These are phyloP conservation scores for Phylloscopus trochilus DNA, from an alignment of 2,113 vertebrate species.

Conservation along the genomic window DNA sequence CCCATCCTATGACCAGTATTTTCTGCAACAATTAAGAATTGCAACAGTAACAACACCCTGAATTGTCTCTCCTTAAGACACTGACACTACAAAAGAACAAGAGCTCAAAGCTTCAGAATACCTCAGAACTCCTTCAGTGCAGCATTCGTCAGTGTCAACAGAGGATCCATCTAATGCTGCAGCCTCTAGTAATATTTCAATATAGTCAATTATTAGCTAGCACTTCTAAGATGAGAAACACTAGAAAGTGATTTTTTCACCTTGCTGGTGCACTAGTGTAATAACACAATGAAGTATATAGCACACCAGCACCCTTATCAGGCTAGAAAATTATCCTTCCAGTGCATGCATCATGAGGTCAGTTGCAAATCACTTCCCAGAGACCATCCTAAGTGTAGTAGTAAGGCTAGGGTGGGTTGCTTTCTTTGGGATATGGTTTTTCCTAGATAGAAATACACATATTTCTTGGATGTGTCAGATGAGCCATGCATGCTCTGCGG, in stretches of 20 bases:
- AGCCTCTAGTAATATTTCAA: neutral
- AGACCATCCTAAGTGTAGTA: neutral
- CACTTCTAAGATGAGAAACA: neutral
- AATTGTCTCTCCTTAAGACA: neutral
- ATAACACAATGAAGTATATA: neutral
- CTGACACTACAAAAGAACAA: neutral
- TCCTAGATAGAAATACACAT: neutral
- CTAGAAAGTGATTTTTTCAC: neutral
- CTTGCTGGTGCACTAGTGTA: neutral
- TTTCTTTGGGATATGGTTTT: neutral
- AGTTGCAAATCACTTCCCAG: neutral
- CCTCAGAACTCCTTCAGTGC: neutral
- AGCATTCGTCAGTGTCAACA: neutral
- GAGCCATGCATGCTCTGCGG: neutral
- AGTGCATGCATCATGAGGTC: neutral
- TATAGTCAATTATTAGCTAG: neutral
- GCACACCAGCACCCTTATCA: neutral
- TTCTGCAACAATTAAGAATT: neutral
- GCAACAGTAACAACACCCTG: neutral
- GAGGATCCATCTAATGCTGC: neutral
- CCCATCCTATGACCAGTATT: neutral
- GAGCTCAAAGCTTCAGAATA: neutral
- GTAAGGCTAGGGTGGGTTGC: neutral
- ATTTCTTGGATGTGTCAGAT: neutral
- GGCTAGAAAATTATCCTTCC: neutral